Conservation (phyloP, 2,888 invertebrate genomes). For the Phrixothrix hirtus region DNA sequence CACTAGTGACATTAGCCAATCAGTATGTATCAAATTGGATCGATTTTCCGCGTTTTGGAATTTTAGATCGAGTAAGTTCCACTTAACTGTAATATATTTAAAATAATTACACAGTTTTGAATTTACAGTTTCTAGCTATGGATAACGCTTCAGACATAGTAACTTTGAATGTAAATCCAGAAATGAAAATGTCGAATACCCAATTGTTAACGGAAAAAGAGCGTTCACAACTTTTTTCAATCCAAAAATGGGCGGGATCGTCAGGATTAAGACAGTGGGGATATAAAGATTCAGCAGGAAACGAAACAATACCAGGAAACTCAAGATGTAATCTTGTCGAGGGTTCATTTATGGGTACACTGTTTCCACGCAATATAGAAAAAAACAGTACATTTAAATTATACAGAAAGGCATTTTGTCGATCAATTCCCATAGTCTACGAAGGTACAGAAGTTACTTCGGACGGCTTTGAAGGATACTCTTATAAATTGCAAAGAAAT, state of each 20-base stretch:
- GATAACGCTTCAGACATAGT: constrained; percentile 65
- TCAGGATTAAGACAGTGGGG: constrained; percentile 73
- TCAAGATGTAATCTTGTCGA: constrained; percentile 68
- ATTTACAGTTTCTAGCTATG: constrained; percentile 60
- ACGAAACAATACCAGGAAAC: constrained; percentile 50
- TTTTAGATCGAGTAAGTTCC: constrained; percentile 74
- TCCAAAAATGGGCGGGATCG: constrained; percentile 66
- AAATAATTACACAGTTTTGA: background rate
- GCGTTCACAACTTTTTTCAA: constrained; percentile 57
- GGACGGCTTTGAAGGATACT: constrained; percentile 62
- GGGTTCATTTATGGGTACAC: constrained; percentile 72
- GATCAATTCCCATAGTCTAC: constrained; percentile 64
- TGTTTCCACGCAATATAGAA: constrained; percentile 67
- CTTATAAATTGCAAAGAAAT: constrained; percentile 64
- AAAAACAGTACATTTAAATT: constrained; percentile 62
- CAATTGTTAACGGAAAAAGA: constrained; percentile 41
- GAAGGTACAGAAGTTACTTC: constrained; percentile 46
- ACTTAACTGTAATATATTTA: constrained; percentile 7
- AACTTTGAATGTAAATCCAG: constrained; percentile 57
- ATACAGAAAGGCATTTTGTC: constrained; percentile 77
- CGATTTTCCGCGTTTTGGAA: constrained; percentile 77
- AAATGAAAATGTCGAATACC: constrained; percentile 35
- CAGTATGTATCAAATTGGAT: constrained; percentile 75
- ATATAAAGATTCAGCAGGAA: constrained; percentile 52
- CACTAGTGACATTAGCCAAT: constrained; percentile 70